Evolutionary conservation across 2,797 vertebrate species (phyloP).

Genomic region (Dromococcyx pavoninus): DNA sequence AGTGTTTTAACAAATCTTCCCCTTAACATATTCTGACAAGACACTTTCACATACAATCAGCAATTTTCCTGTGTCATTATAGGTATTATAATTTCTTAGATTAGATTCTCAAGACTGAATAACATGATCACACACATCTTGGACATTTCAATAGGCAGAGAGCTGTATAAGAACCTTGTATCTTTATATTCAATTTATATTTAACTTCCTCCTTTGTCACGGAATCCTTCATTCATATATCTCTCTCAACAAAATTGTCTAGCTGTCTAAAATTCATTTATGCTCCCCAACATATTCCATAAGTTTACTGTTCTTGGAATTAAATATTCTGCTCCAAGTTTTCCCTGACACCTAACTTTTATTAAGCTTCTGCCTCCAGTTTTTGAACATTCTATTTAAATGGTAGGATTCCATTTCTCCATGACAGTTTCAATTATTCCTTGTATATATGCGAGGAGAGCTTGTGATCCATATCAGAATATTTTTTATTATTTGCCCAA

Average conservation of each 20-base stretch:
- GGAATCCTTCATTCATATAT: neutral
- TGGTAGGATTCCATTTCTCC: neutral
- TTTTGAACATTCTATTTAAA: neutral
- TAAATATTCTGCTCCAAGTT: neutral
- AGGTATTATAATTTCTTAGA: neutral
- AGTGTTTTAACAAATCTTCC: neutral
- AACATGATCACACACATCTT: neutral
- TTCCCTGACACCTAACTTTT: neutral
- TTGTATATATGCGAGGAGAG: neutral
- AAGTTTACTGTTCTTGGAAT: neutral
- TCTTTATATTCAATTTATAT: neutral
- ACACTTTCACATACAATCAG: neutral
- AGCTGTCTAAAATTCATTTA: neutral
- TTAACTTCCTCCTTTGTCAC: neutral
- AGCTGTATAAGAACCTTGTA: neutral
- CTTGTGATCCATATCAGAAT: neutral
- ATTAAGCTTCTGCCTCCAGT: neutral
- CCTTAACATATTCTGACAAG: neutral
- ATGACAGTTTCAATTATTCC: neutral
- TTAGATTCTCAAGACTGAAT: neutral
- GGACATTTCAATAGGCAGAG: neutral
- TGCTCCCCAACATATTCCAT: neutral
- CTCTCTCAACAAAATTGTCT: neutral
- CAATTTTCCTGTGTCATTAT: neutral
- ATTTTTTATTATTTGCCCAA: neutral